A percentile compares a stretch with the other conserved stretches of the same genome.
These are phyloP conservation scores for Orchestia grillus DNA, from an alignment of 1,140 invertebrate genomes.

Conservation along the genomic window DNA sequence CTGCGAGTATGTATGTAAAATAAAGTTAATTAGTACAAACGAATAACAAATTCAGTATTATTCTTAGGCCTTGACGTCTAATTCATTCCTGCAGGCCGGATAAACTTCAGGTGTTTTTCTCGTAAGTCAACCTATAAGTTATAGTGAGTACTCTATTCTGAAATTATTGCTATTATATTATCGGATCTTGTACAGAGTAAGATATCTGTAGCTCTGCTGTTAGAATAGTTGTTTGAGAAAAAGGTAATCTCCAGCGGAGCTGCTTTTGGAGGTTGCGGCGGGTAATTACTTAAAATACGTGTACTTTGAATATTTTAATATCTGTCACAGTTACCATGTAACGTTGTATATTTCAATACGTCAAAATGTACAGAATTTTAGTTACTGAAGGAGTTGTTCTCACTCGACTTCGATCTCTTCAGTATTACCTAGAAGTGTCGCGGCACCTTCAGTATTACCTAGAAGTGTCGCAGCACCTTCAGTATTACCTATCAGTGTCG, in stretches of 20 bases:
- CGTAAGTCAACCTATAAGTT: not conserved
- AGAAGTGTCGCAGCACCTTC: not conserved
- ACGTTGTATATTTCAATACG: too few species aligned
- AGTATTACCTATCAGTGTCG: not conserved
- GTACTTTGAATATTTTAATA: not conserved
- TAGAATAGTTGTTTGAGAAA: not conserved
- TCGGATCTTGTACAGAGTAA: not conserved
- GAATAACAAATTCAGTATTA: slow-evolving; percentile 15
- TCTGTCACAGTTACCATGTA: not conserved
- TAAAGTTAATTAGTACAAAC: slow-evolving; percentile 49
- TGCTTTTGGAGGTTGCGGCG: not conserved
- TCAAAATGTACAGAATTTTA: not conserved
- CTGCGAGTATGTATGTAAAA: not conserved
- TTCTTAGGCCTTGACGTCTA: not conserved
- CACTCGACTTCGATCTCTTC: not conserved
- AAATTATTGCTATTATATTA: slow-evolving; percentile 35
- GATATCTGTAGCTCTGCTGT: not conserved
- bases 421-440: not conserved
- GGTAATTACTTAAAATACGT: not conserved
- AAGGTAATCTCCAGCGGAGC: not conserved
- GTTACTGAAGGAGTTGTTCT: not conserved
- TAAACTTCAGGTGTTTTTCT: not conserved
- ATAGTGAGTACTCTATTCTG: not conserved
- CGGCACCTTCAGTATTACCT: not conserved
- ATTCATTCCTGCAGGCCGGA: slow-evolving; percentile 13